Conservation (phyloP, 64 coral and sea anemone genomes). For the Montipora capricornis region DNA sequence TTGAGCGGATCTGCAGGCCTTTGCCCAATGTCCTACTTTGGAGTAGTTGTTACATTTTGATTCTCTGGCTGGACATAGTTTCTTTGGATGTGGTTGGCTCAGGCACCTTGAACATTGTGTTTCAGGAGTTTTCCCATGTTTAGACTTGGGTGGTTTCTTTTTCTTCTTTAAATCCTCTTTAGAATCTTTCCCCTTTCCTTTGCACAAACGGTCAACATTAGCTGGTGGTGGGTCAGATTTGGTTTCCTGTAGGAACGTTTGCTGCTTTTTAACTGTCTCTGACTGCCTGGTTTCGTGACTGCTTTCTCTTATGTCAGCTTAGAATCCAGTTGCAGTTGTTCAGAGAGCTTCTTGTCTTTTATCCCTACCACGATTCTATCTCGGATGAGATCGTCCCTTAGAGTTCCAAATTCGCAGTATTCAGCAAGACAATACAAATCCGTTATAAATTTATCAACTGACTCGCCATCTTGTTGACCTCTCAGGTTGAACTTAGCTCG, state of each 20-base stretch:
- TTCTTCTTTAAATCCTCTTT: too few relatives aligned
- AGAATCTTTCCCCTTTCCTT: too few relatives aligned
- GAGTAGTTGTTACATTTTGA: too few relatives aligned
- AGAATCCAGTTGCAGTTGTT: not conserved
- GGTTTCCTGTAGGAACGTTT: conserved; percentile 25
- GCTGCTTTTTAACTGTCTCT: conserved; percentile 50
- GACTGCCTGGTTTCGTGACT: conserved; percentile 7
- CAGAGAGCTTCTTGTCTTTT: too few relatives aligned
- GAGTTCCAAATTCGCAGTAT: conserved; percentile 3
- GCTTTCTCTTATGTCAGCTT: conserved; percentile 22
- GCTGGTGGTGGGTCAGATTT: not conserved
- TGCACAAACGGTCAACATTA: too few relatives aligned
- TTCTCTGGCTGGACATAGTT: too few relatives aligned
- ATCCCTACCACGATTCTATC: not conserved
- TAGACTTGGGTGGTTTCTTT: too few relatives aligned
- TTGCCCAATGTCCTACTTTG: conserved; percentile 6
- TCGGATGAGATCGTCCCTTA: conserved; percentile 18
- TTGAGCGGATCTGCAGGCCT: not conserved
- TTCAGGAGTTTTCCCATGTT: too few relatives aligned
- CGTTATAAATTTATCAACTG: not conserved
- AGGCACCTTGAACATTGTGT: too few relatives aligned
- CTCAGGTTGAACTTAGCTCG: too few relatives aligned
- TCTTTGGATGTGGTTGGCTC: too few relatives aligned
- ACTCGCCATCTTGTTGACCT: too few relatives aligned
- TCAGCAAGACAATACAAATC: conserved; percentile 23